Evolutionary conservation across 1,140 invertebrate genomes (phyloP), one percentile per base, ranked within the genome.

Genomic region (Drosophila tropicalis): DNA sequence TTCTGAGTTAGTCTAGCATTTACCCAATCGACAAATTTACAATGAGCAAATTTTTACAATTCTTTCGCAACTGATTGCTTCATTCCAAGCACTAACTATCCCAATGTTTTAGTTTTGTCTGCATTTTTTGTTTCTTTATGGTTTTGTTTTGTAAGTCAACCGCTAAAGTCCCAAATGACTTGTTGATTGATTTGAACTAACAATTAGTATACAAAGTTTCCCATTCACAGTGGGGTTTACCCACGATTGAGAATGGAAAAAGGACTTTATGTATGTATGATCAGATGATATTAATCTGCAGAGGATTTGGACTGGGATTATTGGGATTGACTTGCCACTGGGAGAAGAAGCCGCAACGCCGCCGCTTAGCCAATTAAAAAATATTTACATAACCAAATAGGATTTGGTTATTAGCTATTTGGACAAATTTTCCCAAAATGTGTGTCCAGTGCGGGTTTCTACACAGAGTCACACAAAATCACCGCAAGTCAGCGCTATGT

Each of bases 351-450:
- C 62, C 70, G 54, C 66, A 61, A 71, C 69, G 73, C 62, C 66
- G 69, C 15, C 41, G 56, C 34, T 54, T 78, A 78, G 71, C 78
- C 76, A 83, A 89, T 83, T 86, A 79, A 56, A 82, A 64, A 86
- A 86, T 86, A 86, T 86, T 83, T 83, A 67, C 63, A 67, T 76
- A 89, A 79, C 17, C 44, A 51, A 58, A 36, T 58, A 36, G 56
- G 56, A 58, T 58, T 58, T 58, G 3, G 29, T 10, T 39, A 32
- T 56, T 32, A n/a, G n/a, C 10, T 62, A 61, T 73, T 67, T 72
- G 51, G 61, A 67, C 56, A 68, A 70, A 85, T 75, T 85, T 84
- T 71, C 70, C 78, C 70, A 73, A 68, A 65, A 47, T 36, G 34
- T 47, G 55, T 67, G 34, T 15, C 17, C n/a, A 29, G 44, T 19